A percentile compares a stretch with the other conserved stretches of the same genome.
phyloP scores from a whole-genome alignment of 2,113 vertebrate species.

The Toxotes chatareus region DNA sequence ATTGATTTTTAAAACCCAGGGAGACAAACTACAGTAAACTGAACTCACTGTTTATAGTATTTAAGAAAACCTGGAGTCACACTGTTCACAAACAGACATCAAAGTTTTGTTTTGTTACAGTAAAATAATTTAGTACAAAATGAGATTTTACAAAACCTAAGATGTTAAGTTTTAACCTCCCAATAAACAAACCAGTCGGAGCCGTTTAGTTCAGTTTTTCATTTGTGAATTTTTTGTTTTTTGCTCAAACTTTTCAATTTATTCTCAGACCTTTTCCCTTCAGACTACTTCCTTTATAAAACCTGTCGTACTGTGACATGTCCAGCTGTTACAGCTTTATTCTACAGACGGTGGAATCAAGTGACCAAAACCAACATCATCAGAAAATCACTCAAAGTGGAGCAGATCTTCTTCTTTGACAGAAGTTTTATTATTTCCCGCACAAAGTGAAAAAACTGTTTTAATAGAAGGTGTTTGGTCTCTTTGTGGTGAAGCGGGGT shows the following conservation, averaged over 20 bases:
- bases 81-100: no score
- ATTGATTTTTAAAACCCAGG: no score
- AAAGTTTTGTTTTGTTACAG: neutral
- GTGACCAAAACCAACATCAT: neutral
- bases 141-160: neutral
- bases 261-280: no score
- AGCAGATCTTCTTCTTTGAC: neutral
- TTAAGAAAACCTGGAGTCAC: no score
- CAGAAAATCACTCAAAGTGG: neutral
- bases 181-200: no score
- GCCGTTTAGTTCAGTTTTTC: neutral
- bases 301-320: no score
- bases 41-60: no score
- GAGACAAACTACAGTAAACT: no score
- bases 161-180: neutral
- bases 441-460: constrained; percentile 58
- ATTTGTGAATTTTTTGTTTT: neutral
- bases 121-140: neutral
- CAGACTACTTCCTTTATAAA: no score
- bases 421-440: constrained; percentile 83
- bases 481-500: constrained; percentile 99
- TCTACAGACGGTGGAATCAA: no score
- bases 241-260: no score
- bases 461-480: constrained; percentile 98
- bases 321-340: no score